Base-by-base conservation (phyloP, 2,888 invertebrate species). In the Melinaea menophilus region DNA sequence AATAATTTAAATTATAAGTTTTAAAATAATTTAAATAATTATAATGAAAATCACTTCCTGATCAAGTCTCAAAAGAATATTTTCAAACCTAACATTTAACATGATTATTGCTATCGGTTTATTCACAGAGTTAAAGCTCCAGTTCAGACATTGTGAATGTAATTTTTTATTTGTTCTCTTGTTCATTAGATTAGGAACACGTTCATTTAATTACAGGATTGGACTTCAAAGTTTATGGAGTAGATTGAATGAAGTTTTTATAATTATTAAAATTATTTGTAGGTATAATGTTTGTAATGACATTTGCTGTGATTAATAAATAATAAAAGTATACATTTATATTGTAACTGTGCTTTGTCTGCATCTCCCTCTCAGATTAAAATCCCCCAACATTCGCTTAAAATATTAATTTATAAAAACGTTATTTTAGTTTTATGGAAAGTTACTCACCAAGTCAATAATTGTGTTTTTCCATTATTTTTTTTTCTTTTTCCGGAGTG, bases 121-220 rank as follows among this genome's bases (percentile, higher is more conserved):
- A 22, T 22, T 22, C 22, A 22, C 22, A 59, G 69, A 59, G 69
- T 63, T 67, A 68, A 69, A 73, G 22, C 22, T 22, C 22, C 69
- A 69, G 66, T 71, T 73, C 75, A 75, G 72, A 67, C 70, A 73
- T 74, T 79, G 78, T 77, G 75, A 79, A 79, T 75, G 76, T 73
- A 78, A 77, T 80, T 84, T 82, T 82, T 79, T 76, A 74, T 74
- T 72, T 69, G 78, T 78, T 80, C 22, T 78, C 64, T 75, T 77
- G 79, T 80, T 83, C 79, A 22, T 81, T 86, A 84, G 86, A 87
- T 87, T 87, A 85, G 79, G 77, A 79, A 83, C 84, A 84, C 85
- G 86, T 87, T 88, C 82, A 88, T 88, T 84, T 79, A 86, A 84
- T 89, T 86, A 88, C 82, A 65, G 78, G 86, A 87, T 87, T 22